Evolutionary conservation across 2,113 vertebrate genomes (phyloP), one percentile per base, ranked within the genome.

Genomic region (Poecilia latipinna): DNA sequence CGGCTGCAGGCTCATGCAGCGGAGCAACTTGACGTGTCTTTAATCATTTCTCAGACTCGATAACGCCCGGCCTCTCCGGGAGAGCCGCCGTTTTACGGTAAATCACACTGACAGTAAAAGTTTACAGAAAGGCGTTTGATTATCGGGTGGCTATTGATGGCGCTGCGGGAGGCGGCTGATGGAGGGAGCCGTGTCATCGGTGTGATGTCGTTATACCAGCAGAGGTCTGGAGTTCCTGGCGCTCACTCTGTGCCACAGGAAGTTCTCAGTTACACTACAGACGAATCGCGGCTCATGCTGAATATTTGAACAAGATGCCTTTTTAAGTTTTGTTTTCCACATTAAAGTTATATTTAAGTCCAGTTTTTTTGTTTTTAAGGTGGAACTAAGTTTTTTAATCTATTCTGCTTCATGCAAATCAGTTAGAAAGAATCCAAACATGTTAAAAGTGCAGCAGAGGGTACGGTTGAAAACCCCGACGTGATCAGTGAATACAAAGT

Each of bases 401-500:
- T 22, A 32, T 22, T 57, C 51, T 57, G 24, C 51, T n/a, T 67
- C 64, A 75, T 42, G 35, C 5, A 54, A 32, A 60, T 48, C 31
- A 51, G 82, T n/a, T 24, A n/a, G 33, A 74, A 83, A 78, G 4
- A 54, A 74, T 42, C 28, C 1, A 19, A 70, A 69, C 71, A 57
- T 65, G 76, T 77, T 82, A 65, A 42, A 78, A 57, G 51, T 79
- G 64, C 68, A 70, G 44, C 44, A 5, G 44, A 48, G 44, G 44
- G 13, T 48, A 7, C 4, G 13, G 86, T 88, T 90, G 79, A 88
- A 88, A 86, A 87, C 89, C 76, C 86, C 82, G 82, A 82, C 76
- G 83, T 82, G 82, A 90, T 91, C 87, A 93, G 90, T 93, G 89
- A 91, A 89, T 86, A 69, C 82, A 80, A 85, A 82, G 75, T 88